These are phyloP conservation scores for Heliothis peltigera DNA, from an alignment of 2,888 invertebrate species.

Conservation along the genomic window DNA sequence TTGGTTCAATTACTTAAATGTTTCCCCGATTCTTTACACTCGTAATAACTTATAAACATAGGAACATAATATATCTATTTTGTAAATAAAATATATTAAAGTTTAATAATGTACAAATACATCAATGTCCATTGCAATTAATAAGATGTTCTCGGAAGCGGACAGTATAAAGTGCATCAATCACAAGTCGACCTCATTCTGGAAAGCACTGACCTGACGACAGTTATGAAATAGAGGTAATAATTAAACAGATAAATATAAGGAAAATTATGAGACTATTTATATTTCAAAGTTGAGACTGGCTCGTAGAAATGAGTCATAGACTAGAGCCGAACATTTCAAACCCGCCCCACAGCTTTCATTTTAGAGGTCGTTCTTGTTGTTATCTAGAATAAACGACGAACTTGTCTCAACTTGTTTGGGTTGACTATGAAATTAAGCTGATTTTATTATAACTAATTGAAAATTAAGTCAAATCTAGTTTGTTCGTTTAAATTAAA, in stretches of 20 bases:
- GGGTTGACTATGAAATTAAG: slow-evolving; percentile 24
- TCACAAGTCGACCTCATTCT: slow-evolving; percentile 52
- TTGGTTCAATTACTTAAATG: too few species aligned
- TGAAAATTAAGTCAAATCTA: neutral
- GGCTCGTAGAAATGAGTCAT: slow-evolving; percentile 54
- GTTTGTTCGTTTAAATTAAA: neutral
- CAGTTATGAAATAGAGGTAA: slow-evolving; percentile 43
- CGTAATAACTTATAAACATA: neutral
- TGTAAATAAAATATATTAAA: slow-evolving; percentile 14
- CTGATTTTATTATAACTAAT: slow-evolving; percentile 4
- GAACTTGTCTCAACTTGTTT: slow-evolving; percentile 52
- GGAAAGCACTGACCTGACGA: slow-evolving; percentile 43
- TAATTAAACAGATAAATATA: slow-evolving; percentile 51
- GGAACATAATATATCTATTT: slow-evolving; percentile 13
- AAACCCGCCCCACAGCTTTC: slow-evolving; percentile 65
- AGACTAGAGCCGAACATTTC: slow-evolving; percentile 28
- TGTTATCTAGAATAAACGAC: slow-evolving; percentile 56
- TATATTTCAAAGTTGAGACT: slow-evolving; percentile 49
- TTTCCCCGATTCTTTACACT: neutral
- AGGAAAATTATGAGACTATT: slow-evolving; percentile 52
- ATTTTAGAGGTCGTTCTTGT: slow-evolving; percentile 64
- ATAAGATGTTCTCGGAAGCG: slow-evolving; percentile 45
- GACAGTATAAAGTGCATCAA: slow-evolving; percentile 40
- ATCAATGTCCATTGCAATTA: slow-evolving; percentile 32
- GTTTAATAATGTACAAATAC: slow-evolving; percentile 26